Evolutionary conservation across 2,797 vertebrate species (phyloP).

Genomic region (Sorex maritimensis): DNA sequence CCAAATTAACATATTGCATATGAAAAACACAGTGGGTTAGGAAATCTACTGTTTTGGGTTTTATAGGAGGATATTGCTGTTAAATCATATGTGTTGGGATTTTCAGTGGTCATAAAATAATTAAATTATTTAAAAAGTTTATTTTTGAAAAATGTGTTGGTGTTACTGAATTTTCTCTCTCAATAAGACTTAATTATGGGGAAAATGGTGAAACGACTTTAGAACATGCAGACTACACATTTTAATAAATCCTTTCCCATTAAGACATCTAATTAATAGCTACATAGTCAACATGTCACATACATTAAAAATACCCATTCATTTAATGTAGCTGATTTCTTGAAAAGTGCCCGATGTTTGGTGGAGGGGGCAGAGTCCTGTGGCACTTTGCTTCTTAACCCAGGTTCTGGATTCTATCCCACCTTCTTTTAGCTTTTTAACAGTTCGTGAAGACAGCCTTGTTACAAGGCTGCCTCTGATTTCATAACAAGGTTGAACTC

Average conservation of each 20-base stretch:
- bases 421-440: neutral
- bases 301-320: neutral
- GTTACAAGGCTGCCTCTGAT: neutral
- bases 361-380: neutral
- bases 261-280: slow-evolving; percentile 61
- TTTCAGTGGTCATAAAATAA: slow-evolving; percentile 57
- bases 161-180: neutral
- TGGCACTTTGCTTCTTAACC: neutral
- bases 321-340: neutral
- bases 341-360: slow-evolving; percentile 1
- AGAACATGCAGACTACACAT: neutral
- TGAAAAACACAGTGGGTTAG: slow-evolving; percentile 59
- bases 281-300: neutral
- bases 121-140: slow-evolving; percentile 62
- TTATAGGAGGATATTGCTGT: slow-evolving; percentile 17
- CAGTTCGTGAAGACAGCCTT: neutral
- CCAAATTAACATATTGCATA: neutral
- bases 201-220: slow-evolving; percentile 30
- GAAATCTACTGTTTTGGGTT: slow-evolving; percentile 57
- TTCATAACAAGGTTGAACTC: neutral
- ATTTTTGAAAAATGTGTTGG: neutral
- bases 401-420: neutral
- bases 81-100: slow-evolving; percentile 21
- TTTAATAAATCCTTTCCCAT: slow-evolving; percentile 46
- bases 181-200: slow-evolving; percentile 47